phyloP scores from a whole-genome alignment of 2,797 vertebrate species.

The Hemibagrus guttatus region DNA sequence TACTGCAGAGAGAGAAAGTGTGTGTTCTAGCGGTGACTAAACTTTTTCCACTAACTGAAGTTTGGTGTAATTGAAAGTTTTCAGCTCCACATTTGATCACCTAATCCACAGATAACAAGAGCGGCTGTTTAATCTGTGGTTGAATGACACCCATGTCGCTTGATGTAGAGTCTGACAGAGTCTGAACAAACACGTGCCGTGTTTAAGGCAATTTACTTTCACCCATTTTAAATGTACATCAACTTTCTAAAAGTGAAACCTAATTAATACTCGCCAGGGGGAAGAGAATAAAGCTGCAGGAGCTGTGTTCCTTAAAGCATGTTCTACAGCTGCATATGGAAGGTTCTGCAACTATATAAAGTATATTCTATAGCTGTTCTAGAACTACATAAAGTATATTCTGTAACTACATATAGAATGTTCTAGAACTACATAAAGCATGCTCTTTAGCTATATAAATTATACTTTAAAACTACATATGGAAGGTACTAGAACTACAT shows the following conservation, averaged over 20 bases:
- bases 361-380: no score
- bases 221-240: not conserved
- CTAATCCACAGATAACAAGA: not conserved
- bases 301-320: no score
- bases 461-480: no score
- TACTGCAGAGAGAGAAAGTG: constrained; percentile 23
- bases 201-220: not conserved
- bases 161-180: not conserved
- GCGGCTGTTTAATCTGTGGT: not conserved
- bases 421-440: no score
- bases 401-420: no score
- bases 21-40: not conserved
- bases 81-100: not conserved
- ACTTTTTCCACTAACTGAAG: not conserved
- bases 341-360: no score
- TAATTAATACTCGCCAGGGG: no score
- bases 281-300: no score
- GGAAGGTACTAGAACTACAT: no score
- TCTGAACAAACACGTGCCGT: not conserved
- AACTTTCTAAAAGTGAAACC: not conserved
- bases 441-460: no score
- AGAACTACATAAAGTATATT: no score
- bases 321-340: no score
- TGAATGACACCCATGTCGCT: not conserved
- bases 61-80: not conserved